Conservation (phyloP, 2,113 vertebrate genomes). For the Orycteropus afer region DNA sequence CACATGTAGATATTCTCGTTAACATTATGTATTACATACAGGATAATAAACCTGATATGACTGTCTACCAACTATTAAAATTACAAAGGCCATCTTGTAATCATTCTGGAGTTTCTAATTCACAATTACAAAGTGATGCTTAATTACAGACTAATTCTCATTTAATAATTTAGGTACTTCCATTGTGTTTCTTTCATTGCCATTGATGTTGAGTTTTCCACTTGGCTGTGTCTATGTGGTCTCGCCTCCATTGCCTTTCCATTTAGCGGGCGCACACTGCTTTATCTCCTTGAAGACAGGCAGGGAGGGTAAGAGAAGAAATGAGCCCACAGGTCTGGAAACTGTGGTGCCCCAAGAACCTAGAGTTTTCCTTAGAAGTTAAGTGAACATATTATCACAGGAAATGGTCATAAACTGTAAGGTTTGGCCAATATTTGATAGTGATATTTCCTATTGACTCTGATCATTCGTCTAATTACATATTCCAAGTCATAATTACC, state of each 20-base stretch:
- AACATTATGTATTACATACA: rapidly evolving
- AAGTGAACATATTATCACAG: rapidly evolving
- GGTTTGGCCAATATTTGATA: not conserved
- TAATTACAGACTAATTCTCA: not conserved
- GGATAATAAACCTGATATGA: not conserved
- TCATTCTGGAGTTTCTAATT: not conserved
- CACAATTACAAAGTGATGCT: not conserved
- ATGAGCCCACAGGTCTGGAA: not conserved
- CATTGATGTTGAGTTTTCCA: not conserved
- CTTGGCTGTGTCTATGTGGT: rapidly evolving
- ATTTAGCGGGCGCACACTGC: rapidly evolving
- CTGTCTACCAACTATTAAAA: not conserved
- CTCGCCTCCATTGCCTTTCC: rapidly evolving
- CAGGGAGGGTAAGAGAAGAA: not conserved
- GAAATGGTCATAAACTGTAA: rapidly evolving
- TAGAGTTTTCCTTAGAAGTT: not conserved
- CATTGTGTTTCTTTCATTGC: too few species aligned
- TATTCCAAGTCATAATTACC: not conserved
- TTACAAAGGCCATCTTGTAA: rapidly evolving
- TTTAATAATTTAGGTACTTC: not conserved
- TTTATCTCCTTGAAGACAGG: not conserved
- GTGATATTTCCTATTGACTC: not conserved
- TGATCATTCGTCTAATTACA: not conserved
- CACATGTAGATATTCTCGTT: rapidly evolving
- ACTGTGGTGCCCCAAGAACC: rapidly evolving